Base-by-base conservation (phyloP, 2,888 invertebrate species). In the Erpobdella octoculata region DNA sequence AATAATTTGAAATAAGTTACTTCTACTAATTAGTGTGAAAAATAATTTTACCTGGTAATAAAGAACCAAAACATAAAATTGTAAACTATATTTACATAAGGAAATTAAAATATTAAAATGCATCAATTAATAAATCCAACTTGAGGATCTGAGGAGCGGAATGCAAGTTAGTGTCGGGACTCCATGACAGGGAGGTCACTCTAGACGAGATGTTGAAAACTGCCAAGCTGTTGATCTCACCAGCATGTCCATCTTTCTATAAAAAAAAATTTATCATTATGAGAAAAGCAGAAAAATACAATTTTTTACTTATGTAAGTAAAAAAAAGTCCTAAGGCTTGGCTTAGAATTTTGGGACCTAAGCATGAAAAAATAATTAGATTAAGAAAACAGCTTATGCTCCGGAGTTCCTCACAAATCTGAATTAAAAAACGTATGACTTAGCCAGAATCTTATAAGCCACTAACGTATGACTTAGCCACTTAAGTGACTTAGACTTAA, bases 101-200 rank as follows among this genome's bases (percentile, higher is more conserved):
- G n/a, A n/a, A n/a, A n/a, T n/a, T n/a, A n/a, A n/a, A n/a, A n/a
- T n/a, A 25, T 38, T 37, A 41, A 41, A 35, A 71, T 5, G 25
- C 37, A n/a, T 1, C 25, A 65, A 46, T 41, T 9, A 35, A 5
- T 9, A 9, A 73, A 41, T 68, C 28, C 36, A 66, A 75, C 75
- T 65, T 75, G 37, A 76, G 33, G 4, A 72, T 48, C 65, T 71
- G 72, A 38, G 76, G 74, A 25, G 75, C 53, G 21, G 65, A 62
- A 31, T 72, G 33, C 18, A 76, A 33, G 15, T 77, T 75, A 3
- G 81, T 79, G 46, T 78, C 78, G 48, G 80, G 80, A 69, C 79
- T 80, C 81, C 81, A 82, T 9, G 80, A 78, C 28, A 81, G 74
- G 3, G 78, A 77, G 9, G 78, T 78, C 5, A 79, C 78, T 38